A percentile compares a stretch with the other conserved stretches of the same genome.
phyloP scores from a whole-genome alignment of 1,140 invertebrate species.

The Tetranychus urticae region DNA sequence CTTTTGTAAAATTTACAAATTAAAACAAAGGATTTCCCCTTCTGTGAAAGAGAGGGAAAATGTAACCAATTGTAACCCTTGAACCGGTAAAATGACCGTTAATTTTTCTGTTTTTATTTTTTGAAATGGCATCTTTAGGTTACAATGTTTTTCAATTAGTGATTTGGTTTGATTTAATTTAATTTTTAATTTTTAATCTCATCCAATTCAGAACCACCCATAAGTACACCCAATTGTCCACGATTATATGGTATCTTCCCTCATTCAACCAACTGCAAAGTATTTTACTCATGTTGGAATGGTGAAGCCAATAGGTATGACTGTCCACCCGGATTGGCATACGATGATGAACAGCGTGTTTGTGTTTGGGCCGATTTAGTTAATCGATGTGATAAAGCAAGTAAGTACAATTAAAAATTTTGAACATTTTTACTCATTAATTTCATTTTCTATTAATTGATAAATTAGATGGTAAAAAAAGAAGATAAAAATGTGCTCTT shows the following conservation, averaged over 20 bases:
- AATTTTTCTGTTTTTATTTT: too few relatives aligned
- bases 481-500: background rate
- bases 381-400: slow-evolving; percentile 15
- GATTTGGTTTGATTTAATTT: background rate
- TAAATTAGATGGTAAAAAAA: too few relatives aligned
- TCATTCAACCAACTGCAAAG: slow-evolving; percentile 62
- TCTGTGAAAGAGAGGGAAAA: too few relatives aligned
- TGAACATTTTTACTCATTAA: too few relatives aligned
- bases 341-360: slow-evolving; percentile 31
- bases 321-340: slow-evolving; percentile 75
- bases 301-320: slow-evolving; percentile 74
- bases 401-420: slow-evolving; percentile 17
- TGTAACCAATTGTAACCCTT: too few relatives aligned
- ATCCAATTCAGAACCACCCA: slow-evolving; percentile 41
- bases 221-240: slow-evolving; percentile 58
- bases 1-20: too few relatives aligned
- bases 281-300: slow-evolving; percentile 91
- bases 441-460: too few relatives aligned
- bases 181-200: background rate
- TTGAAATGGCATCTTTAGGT: too few relatives aligned
- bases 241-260: slow-evolving; percentile 76
- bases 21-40: too few relatives aligned
- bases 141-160: too few relatives aligned
- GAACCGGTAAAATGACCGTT: too few relatives aligned
- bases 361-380: slow-evolving; percentile 49